Base-by-base conservation (phyloP, 2,113 vertebrate genomes). In the Scophthalmus maximus region DNA sequence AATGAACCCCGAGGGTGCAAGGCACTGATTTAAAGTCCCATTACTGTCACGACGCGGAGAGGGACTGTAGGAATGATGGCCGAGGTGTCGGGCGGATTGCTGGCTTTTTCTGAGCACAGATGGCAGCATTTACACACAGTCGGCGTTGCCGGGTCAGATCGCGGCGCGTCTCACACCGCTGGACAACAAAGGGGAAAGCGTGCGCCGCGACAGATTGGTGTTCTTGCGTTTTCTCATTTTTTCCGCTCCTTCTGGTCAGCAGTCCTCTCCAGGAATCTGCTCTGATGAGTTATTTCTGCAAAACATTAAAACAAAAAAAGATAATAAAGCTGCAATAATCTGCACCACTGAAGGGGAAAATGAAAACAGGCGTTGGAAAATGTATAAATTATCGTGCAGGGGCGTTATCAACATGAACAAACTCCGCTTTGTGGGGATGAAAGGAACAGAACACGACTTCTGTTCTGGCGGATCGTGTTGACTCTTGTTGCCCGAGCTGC, bases 1-100 rank as follows among this genome's bases (percentile, higher is more conserved):
- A 84, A 68, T 92, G 90, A 92, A 87, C 73, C 77, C 55, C 7
- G 61, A 71, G 76, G 79, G 82, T 76, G 67, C 74, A 23, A 71
- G 62, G 61, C 83, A 87, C 89, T 92, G 87, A 88, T 93, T 93
- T 91, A 92, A 93, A 91, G 82, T 87, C 81, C 82, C 84, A 91
- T 91, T 89, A 88, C 73, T 56, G 82, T 87, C 79, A 86, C 76
- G 52, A 64, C 56, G 72, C 56, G 51, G 69, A 36, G 79, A 36
- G 79, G 78, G 61, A 73, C 79, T 71, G 78, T 23, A 77, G 84
- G 79, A 87, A 87, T 81, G 79, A 87, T 80, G 87, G 12, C 69
- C 4, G 74, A 72, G 70, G 64, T 73, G 2, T 20, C n/a, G n/a
- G 44, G 58, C n/a, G 26, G n/a, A 73, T 83, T 76, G 57, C 67